These are phyloP conservation scores for Xiphorhynchus erythropygius DNA, from an alignment of 2,797 vertebrate genomes.

Conservation along the genomic window DNA sequence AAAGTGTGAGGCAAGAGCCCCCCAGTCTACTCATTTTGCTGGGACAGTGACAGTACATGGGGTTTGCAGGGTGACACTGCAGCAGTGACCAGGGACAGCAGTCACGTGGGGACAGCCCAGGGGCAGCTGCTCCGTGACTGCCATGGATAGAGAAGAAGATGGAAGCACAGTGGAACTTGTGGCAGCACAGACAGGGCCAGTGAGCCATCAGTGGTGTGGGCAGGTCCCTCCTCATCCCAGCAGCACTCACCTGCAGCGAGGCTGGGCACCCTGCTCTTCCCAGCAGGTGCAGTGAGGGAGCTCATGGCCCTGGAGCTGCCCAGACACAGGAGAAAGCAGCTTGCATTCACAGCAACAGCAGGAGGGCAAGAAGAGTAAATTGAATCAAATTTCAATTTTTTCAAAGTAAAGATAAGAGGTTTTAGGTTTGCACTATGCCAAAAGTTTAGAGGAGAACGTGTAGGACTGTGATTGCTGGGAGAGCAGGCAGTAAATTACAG, in stretches of 20 bases:
- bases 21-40: rapidly evolving
- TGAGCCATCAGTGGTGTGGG: rapidly evolving
- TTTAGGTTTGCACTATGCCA: neutral
- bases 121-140: neutral
- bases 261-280: neutral
- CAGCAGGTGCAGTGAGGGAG: rapidly evolving
- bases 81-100: neutral
- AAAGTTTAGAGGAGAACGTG: neutral
- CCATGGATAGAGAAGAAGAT: rapidly evolving
- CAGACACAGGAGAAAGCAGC: neutral
- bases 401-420: neutral
- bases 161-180: neutral
- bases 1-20: neutral
- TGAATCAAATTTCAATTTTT: neutral
- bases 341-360: rapidly evolving
- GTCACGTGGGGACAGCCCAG: rapidly evolving
- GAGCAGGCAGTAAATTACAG: neutral
- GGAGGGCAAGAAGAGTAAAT: neutral
- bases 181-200: neutral
- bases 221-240: rapidly evolving
- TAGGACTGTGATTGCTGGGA: neutral
- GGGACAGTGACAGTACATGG: rapidly evolving
- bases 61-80: neutral
- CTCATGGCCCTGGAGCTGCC: neutral
- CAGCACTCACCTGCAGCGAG: neutral